Base-by-base conservation (phyloP, 2,113 vertebrate species). In the Entomyzon cyanotis region DNA sequence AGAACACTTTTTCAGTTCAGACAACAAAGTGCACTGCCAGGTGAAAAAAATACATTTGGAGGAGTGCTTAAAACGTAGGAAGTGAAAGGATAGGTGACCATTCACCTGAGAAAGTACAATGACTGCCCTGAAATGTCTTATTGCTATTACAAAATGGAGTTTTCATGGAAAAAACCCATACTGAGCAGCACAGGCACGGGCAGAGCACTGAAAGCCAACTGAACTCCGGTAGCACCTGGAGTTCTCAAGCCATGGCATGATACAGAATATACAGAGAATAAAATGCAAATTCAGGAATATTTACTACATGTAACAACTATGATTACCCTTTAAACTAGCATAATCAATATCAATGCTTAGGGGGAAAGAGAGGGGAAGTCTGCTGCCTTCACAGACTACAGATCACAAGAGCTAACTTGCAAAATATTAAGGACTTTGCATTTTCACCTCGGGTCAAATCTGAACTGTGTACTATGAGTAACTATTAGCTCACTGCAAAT, bases 51-150 rank as follows among this genome's bases (percentile, higher is more conserved):
- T 46, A 95, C 95, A 97, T 82, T 90, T 94, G 90, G 83, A 95
- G 70, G 65, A 93, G 88, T 93, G 92, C 64, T 89, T 93, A 74
- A 95, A 95, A 90, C 0, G 7, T 58, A 82, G 65, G 75, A 83
- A 93, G 80, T 94, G 74, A 89, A 81, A 94, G 69, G 79, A 71
- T 14, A 96, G 87, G 84, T 96, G 89, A 93, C 42, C 67, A 53
- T 69, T 89, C 96, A 97, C 96, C 96, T 97, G 91, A 95, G 84
- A 80, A 90, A 84, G 80, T 94, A 91, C 87, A 93, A 95, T 17
- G 73, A 96, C 89, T 80, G 93, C 93, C 94, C 96, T 95, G 96
- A 95, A 96, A 97, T 85, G 91, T 94, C 93, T 96, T 96, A 97
- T 85, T 97, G 96, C 96, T 97, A 85, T 95, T 85, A 97, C 91